A percentile compares a stretch with the other conserved stretches of the same genome.
Conservation (phyloP, 2,888 invertebrate genomes). For the Chymomyza procnemis region DNA sequence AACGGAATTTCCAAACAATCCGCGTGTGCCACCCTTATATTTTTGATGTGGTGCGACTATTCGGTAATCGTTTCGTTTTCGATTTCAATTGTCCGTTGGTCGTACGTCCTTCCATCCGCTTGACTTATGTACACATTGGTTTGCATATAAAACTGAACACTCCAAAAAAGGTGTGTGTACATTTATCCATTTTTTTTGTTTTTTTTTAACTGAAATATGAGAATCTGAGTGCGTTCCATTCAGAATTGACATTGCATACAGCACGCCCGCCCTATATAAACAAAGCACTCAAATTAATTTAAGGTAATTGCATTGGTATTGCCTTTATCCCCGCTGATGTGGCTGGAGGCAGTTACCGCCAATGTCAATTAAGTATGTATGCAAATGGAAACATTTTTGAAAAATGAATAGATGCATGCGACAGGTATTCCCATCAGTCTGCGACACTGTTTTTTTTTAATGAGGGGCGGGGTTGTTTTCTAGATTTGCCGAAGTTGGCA, state of each 20-base stretch:
- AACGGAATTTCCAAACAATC: neutral
- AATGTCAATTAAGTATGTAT: neutral
- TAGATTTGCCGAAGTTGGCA: neutral
- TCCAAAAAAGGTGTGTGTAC: neutral
- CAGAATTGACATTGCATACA: constrained; percentile 23
- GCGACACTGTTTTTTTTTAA: neutral
- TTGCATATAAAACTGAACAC: neutral
- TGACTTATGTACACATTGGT: neutral
- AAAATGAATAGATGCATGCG: neutral
- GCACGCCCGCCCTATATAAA: constrained; percentile 39
- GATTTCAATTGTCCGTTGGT: constrained; percentile 3
- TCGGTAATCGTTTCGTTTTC: constrained; percentile 46
- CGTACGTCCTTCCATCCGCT: neutral
- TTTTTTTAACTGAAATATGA: constrained; percentile 47
- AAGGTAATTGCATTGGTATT: constrained; percentile 46
- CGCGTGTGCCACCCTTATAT: neutral
- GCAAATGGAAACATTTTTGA: neutral
- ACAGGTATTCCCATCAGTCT: neutral
- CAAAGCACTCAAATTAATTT: constrained; percentile 58
- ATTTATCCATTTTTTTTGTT: constrained; percentile 29
- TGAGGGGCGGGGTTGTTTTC: too few relatives aligned
- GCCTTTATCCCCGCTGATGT: neutral
- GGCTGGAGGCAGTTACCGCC: neutral
- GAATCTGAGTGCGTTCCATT: constrained; percentile 21
- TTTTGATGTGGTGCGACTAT: neutral